Conservation (phyloP, 2,888 invertebrate genomes). For the Mesorhabditis sp. region DNA sequence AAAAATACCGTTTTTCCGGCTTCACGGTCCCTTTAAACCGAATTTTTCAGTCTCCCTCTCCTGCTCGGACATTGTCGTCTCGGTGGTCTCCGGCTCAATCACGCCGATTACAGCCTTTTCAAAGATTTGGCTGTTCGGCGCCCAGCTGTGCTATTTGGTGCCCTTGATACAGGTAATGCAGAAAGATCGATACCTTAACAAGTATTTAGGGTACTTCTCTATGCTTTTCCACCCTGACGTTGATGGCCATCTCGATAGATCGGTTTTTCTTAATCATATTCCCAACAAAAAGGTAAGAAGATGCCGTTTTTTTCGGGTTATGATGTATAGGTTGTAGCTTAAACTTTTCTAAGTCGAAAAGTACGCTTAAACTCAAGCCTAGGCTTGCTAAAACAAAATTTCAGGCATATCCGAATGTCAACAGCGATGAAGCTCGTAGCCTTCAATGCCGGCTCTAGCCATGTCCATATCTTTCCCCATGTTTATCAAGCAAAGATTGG, state of each 20-base stretch:
- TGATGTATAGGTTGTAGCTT: too few relatives aligned
- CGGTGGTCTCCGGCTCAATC: constrained; percentile 87
- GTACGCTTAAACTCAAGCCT: neutral
- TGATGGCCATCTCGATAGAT: constrained; percentile 94
- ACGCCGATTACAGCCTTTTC: constrained; percentile 90
- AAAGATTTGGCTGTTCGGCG: constrained; percentile 86
- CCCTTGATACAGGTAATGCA: constrained; percentile 76
- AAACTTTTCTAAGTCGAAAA: neutral
- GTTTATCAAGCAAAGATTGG: constrained; percentile 42
- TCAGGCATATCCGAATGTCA: constrained; percentile 45
- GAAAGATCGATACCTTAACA: too few relatives aligned
- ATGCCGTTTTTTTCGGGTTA: too few relatives aligned
- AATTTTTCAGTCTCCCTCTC: constrained; percentile 41
- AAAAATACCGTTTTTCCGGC: too few relatives aligned
- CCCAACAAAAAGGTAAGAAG: constrained; percentile 42
- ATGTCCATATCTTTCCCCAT: constrained; percentile 47
- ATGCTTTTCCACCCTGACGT: constrained; percentile 91
- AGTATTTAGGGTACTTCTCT: constrained; percentile 73
- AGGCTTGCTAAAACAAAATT: constrained; percentile 8
- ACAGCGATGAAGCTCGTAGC: constrained; percentile 48
- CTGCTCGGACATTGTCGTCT: constrained; percentile 82
- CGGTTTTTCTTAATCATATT: constrained; percentile 65
- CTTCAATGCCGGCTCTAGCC: constrained; percentile 40
- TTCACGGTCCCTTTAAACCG: neutral
- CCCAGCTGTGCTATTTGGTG: constrained; percentile 81